A percentile compares a stretch with the other conserved stretches of the same genome.
These are phyloP conservation scores for Microcaecilia unicolor DNA, from an alignment of 2,797 vertebrate species.

Conservation along the genomic window DNA sequence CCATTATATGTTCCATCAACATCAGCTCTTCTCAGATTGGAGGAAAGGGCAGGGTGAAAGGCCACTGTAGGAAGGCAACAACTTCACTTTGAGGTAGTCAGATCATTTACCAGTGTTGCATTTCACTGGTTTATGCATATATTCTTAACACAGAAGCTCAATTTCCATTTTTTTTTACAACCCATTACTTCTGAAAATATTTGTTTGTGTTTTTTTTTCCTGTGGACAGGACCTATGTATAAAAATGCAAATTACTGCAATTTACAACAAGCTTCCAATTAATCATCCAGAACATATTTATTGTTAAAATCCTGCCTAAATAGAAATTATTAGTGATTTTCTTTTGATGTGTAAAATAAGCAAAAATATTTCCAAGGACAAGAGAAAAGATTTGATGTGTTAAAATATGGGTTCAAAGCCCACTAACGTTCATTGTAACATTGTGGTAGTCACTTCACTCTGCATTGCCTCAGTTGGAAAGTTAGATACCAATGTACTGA, in stretches of 20 bases:
- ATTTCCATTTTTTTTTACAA: conserved; percentile 55
- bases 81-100: conserved; percentile 70
- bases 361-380: conserved; percentile 41
- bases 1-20: conserved; percentile 96
- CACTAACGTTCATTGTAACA: no score
- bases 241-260: conserved; percentile 36
- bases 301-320: conserved; percentile 39
- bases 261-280: conserved; percentile 43
- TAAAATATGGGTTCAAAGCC: no score
- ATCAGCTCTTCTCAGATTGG: conserved; percentile 87
- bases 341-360: conserved; percentile 55
- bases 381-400: conserved; percentile 35
- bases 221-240: conserved; percentile 39
- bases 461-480: neutral
- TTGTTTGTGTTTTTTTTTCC: conserved; percentile 55
- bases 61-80: conserved; percentile 80
- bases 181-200: conserved; percentile 68
- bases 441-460: no score
- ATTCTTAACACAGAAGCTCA: conserved; percentile 68
- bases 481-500: no score
- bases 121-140: conserved; percentile 60
- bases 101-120: conserved; percentile 69
- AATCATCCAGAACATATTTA: conserved; percentile 44
- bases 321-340: conserved; percentile 49
- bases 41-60: conserved; percentile 89